Base-by-base conservation (phyloP, 2,113 vertebrate genomes). In the Barnardius zonarius region DNA sequence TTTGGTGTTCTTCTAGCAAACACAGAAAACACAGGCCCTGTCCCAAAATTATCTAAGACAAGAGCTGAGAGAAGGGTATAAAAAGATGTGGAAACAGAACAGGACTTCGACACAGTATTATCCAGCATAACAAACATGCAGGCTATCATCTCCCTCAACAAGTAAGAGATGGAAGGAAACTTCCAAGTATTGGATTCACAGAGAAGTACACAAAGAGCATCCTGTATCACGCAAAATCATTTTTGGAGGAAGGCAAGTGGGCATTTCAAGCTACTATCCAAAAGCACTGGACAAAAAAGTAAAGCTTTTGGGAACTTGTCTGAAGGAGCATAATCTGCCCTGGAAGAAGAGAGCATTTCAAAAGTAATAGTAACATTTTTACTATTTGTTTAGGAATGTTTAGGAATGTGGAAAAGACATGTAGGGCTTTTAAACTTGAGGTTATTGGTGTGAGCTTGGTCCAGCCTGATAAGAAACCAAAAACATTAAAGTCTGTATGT, bases 381-480 rank as follows among this genome's bases (percentile, higher is more conserved):
- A 23, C 55, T 57, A 14, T n/a, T 57, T n/a, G 55, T 57, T 57
- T 57, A 57, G 59, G 57, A 46, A 46, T 93, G 80, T 89, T 96
- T 93, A 92, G 78, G 82, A 95, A 93, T 83, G 88, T 93, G 35
- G 70, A 81, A 93, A 86, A 90, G 54, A 74, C 85, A 77, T 93
- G 70, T 70, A 70, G 20, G 17, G 25, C 41, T 95, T 96, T 90
- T 81, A 93, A 75, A 43, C 51, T 55, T 81, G 68, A 83, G 92
- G 83, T 95, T 73, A 72, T 16, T 93, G 51, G 19, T 61, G 90
- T 92, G 55, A 83, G 18, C 43, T 90, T 86, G n/a, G 72, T 88
- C 61, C 85, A 90, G 76, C 43, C 82, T 78, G 95, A 96, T 96
- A 96, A 96, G 88, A 86, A 92, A 95, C 76, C 27, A 55, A 90